Base-by-base conservation (phyloP, 2,888 invertebrate species). In the Pteria penguin region DNA sequence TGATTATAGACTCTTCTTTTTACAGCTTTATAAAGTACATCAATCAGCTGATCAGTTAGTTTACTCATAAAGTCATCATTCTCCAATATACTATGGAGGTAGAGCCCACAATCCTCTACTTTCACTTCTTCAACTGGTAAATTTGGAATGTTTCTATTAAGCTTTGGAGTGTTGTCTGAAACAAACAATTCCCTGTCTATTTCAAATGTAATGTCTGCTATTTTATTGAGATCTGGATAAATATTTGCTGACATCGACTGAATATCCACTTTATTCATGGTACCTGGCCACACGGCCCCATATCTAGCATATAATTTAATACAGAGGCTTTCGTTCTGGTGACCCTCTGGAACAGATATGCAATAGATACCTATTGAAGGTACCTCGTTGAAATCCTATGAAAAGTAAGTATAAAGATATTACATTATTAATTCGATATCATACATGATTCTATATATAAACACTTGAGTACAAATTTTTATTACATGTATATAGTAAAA, bases 351-450 rank as follows among this genome's bases (percentile, higher is more conserved):
- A 29, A 60, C 80, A 60, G 89, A 84, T 11, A 92, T 60, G 36
- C 85, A 86, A 84, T 89, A 93, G 55, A 93, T 76, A 24, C 93
- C 93, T 69, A 89, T 82, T 3, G 93, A 89, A 27, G 93, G 89
- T 27, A 90, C 78, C 76, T 90, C 90, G 52, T 62, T 61, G 74
- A 83, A 89, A 4, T 76, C 76, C 88, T 89, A 74, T 29, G 71
- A 75, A 29, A 61, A n/a, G 27, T 62, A 11, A 45, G 45, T 45
- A 45, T 45, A 45, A 18, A n/a, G n/a, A n/a, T n/a, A n/a, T n/a
- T n/a, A n/a, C n/a, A n/a, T n/a, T n/a, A n/a, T n/a, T n/a, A n/a
- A n/a, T n/a, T n/a, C n/a, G n/a, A n/a, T n/a, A n/a, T n/a, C n/a
- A n/a, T n/a, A n/a, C n/a, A n/a, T n/a, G n/a, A n/a, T n/a, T n/a